phyloP scores from a whole-genome alignment of 2,797 vertebrate species.

The Anguilla megastoma region DNA sequence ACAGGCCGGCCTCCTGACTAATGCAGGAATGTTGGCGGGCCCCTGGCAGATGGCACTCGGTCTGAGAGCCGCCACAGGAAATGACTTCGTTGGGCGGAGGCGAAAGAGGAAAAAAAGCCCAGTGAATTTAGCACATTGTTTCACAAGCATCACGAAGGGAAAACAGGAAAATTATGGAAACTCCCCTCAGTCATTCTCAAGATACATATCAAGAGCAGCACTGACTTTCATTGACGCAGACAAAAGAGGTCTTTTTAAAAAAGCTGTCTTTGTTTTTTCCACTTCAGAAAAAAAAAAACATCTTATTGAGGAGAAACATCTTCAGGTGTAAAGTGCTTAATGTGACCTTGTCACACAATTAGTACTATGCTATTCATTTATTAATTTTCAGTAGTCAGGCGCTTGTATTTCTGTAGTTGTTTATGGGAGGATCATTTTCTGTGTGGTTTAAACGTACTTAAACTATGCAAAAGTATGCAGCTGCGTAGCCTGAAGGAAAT shows the following conservation, averaged over 20 bases:
- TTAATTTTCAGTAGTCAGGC: constrained; percentile 20
- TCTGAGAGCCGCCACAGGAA: constrained; percentile 60
- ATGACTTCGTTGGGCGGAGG: constrained; percentile 61
- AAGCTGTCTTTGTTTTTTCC: neutral
- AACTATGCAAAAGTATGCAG: neutral
- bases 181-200: neutral
- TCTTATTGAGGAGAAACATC: neutral
- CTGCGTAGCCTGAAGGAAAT: constrained; percentile 22
- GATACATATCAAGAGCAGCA: neutral
- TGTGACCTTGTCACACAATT: neutral
- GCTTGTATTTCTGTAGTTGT: constrained; percentile 20
- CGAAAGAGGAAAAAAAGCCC: constrained; percentile 43
- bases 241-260: neutral
- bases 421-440: neutral
- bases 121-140: constrained; percentile 42
- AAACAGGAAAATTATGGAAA: constrained; percentile 4
- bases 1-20: neutral
- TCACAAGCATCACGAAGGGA: neutral
- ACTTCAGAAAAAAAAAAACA: neutral
- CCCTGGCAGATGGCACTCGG: constrained; percentile 19
- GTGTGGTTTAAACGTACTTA: constrained; percentile 3
- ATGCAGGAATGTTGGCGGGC: constrained; percentile 12
- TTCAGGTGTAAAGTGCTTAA: neutral
- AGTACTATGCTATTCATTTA: neutral
- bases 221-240: neutral